These are phyloP conservation scores for Tuberolachnus salignus DNA, from an alignment of 2,888 invertebrate species.

Conservation along the genomic window DNA sequence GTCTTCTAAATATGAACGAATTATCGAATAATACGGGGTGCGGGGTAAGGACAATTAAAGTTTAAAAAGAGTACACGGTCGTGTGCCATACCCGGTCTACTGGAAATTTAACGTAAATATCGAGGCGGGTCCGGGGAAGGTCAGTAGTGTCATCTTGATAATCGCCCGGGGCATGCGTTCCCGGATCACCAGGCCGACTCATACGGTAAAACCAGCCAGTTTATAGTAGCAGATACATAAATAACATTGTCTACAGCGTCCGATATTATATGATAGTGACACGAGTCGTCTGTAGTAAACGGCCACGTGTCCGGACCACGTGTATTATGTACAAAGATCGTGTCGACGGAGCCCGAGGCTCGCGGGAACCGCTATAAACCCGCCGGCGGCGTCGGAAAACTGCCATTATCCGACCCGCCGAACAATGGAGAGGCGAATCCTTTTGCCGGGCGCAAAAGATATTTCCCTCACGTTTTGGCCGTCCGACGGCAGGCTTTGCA, in stretches of 20 bases:
- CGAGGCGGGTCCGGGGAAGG: no score
- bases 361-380: constrained; percentile 3
- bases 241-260: neutral
- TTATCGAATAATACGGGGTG: no score
- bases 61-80: no score
- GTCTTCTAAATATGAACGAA: no score
- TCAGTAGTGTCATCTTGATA: no score
- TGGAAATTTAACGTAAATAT: no score
- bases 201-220: no score
- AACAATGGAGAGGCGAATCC: constrained; percentile 31
- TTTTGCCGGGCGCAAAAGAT: constrained; percentile 29
- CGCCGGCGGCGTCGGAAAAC: constrained; percentile 12
- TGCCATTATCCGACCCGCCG: constrained; percentile 47
- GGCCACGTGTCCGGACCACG: constrained; percentile 21
- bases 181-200: no score
- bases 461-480: constrained; percentile 18
- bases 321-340: neutral
- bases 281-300: neutral
- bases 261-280: neutral
- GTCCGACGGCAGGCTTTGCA: neutral
- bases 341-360: constrained; percentile 5
- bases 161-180: no score
- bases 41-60: no score
- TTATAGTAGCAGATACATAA: no score
- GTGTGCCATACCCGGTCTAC: no score